A percentile compares a stretch with the other conserved stretches of the same genome.
These are phyloP conservation scores for Trachelus tabidus DNA, from an alignment of 2,888 invertebrate species.

Conservation along the genomic window DNA sequence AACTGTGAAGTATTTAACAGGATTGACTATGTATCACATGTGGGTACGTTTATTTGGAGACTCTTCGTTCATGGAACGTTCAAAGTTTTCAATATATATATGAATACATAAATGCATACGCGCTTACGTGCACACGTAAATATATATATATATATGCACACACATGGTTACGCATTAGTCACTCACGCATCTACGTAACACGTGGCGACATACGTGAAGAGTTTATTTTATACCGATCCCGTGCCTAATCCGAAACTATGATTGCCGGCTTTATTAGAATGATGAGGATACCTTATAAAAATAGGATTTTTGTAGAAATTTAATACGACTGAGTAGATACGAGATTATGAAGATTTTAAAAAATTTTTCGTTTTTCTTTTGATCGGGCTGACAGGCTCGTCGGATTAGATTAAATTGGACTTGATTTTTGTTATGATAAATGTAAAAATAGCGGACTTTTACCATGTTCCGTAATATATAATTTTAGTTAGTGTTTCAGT, in stretches of 20 bases:
- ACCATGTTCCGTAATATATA: neutral
- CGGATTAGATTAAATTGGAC: too few species aligned
- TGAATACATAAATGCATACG: neutral
- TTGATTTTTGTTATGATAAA: neutral
- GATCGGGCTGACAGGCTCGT: too few species aligned
- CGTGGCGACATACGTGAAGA: slow-evolving; percentile 2
- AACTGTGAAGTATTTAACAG: neutral
- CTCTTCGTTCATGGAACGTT: neutral
- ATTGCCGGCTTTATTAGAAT: slow-evolving; percentile 7
- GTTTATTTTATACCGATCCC: slow-evolving; percentile 29
- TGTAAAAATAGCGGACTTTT: neutral
- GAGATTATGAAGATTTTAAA: neutral
- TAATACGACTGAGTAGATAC: neutral
- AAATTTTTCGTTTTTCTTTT: too few species aligned
- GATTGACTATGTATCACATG: neutral
- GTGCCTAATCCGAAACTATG: slow-evolving; percentile 24
- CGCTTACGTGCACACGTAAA: neutral
- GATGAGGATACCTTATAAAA: slow-evolving; percentile 5
- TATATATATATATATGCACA: too few species aligned
- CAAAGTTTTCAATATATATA: neutral
- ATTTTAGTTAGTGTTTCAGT: neutral
- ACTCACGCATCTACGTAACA: neutral
- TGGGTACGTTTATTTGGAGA: neutral
- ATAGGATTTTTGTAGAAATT: slow-evolving; percentile 8
- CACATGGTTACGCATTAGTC: neutral